Conservation (phyloP, 2,113 vertebrate species). For the Scomber colias region DNA sequence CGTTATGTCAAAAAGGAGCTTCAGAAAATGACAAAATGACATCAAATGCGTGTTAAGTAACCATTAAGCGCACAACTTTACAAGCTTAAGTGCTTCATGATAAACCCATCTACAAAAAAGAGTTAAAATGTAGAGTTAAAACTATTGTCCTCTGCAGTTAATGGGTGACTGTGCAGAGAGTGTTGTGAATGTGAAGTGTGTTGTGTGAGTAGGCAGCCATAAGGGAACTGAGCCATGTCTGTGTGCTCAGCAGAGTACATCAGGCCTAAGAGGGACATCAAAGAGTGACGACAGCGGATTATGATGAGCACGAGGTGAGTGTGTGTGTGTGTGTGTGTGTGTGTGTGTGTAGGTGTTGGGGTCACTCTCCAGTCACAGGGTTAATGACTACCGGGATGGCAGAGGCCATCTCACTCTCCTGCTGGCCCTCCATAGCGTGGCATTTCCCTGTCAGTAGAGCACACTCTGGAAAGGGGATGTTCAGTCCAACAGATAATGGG, state of each 20-base stretch:
- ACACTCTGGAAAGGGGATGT: conserved; percentile 55
- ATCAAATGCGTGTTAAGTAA: conserved; percentile 27
- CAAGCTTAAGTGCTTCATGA: conserved; percentile 39
- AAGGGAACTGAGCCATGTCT: conserved; percentile 66
- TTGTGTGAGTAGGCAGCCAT: conserved; percentile 58
- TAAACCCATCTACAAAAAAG: conserved; percentile 52
- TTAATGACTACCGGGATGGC: conserved; percentile 75
- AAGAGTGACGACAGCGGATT: conserved; percentile 62
- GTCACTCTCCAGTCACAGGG: conserved; percentile 73
- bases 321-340: conserved; percentile 43
- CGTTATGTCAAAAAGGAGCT: conserved; percentile 10
- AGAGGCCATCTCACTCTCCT: conserved; percentile 69
- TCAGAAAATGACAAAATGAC: conserved; percentile 10
- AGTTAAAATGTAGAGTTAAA: conserved; percentile 56
- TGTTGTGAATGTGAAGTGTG: conserved; percentile 43
- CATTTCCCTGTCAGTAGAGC: conserved; percentile 67
- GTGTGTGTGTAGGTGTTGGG: conserved; percentile 45
- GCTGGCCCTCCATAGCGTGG: conserved; percentile 52
- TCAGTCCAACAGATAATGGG: conserved; percentile 80
- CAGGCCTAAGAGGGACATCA: conserved; percentile 65
- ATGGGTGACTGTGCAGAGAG: conserved; percentile 44
- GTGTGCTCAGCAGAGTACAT: conserved; percentile 69
- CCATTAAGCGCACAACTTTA: conserved; percentile 32
- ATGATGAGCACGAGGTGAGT: conserved; percentile 53
- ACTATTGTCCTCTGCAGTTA: conserved; percentile 55